Conservation (phyloP, 2,888 invertebrate species). For the Beris chalybata region DNA sequence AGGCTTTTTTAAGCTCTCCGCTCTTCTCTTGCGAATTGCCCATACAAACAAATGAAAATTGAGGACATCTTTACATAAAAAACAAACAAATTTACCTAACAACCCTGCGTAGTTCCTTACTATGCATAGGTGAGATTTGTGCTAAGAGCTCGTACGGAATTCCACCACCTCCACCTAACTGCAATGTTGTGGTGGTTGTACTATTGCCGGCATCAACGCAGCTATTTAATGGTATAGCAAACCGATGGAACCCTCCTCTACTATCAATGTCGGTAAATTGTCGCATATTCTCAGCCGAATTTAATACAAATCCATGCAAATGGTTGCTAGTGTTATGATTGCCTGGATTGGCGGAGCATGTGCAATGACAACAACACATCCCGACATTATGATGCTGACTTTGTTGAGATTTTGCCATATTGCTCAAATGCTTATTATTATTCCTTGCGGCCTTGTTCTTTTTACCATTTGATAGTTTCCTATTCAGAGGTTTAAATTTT, state of each 20-base stretch:
- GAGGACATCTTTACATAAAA: neutral
- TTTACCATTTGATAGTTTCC: conserved; percentile 39
- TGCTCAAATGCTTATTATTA: conserved; percentile 5
- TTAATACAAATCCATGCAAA: conserved; percentile 37
- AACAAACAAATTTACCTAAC: conserved; percentile 49
- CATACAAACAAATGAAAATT: neutral
- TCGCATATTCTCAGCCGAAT: neutral
- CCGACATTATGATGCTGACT: conserved; percentile 11
- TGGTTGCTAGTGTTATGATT: conserved; percentile 25
- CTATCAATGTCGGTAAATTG: too few species aligned
- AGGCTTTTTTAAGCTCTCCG: too few species aligned
- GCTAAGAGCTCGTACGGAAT: conserved; percentile 7
- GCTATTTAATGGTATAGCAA: conserved; percentile 33
- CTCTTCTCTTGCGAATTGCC: neutral
- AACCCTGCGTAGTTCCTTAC: conserved; percentile 46
- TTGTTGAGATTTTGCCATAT: neutral
- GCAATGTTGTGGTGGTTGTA: conserved; percentile 26
- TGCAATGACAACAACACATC: conserved; percentile 41
- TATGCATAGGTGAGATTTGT: conserved; percentile 35
- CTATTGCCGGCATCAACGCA: conserved; percentile 33
- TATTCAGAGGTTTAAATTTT: conserved; percentile 52
- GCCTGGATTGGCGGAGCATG: conserved; percentile 33
- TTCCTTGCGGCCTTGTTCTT: conserved; percentile 28
- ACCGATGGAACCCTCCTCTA: conserved; percentile 29
- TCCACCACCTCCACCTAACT: conserved; percentile 8